Evolutionary conservation across 2,113 vertebrate species (phyloP).

Genomic region (Microtus pennsylvanicus): DNA sequence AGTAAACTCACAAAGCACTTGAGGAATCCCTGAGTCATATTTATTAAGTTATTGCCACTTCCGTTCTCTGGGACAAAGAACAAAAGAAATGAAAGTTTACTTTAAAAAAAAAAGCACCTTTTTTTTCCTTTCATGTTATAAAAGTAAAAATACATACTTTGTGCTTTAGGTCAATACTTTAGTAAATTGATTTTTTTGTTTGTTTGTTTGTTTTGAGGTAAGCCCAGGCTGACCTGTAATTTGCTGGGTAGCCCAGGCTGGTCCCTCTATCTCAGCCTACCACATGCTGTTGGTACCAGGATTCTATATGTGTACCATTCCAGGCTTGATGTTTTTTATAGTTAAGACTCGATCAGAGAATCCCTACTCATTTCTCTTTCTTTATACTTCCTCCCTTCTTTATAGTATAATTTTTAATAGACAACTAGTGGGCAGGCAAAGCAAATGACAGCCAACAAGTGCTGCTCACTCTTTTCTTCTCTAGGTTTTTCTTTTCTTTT

Average conservation of each 20-base stretch:
- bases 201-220: not conserved
- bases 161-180: not conserved
- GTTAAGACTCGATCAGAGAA: slow-evolving; percentile 50
- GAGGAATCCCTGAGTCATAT: not conserved
- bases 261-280: not conserved
- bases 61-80: not conserved
- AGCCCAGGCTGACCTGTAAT: not conserved
- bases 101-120: not conserved
- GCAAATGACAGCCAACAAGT: slow-evolving; percentile 63
- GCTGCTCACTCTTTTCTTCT: slow-evolving; percentile 56
- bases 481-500: slow-evolving; percentile 50
- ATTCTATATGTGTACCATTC: not conserved
- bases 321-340: slow-evolving; percentile 15
- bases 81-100: slow-evolving; percentile 21
- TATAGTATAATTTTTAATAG: slow-evolving; percentile 34
- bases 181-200: not conserved
- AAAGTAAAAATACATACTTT: slow-evolving; percentile 41
- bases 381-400: slow-evolving; percentile 29
- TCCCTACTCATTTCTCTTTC: slow-evolving; percentile 42
- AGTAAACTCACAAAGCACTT: not conserved
- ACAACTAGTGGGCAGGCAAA: slow-evolving; percentile 38
- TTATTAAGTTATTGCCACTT: not conserved
- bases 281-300: not conserved
- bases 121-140: slow-evolving; percentile 37
- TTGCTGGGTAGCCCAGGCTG: not conserved